phyloP scores from a whole-genome alignment of 2,888 invertebrate species.

The Drosophila melanocephala region DNA sequence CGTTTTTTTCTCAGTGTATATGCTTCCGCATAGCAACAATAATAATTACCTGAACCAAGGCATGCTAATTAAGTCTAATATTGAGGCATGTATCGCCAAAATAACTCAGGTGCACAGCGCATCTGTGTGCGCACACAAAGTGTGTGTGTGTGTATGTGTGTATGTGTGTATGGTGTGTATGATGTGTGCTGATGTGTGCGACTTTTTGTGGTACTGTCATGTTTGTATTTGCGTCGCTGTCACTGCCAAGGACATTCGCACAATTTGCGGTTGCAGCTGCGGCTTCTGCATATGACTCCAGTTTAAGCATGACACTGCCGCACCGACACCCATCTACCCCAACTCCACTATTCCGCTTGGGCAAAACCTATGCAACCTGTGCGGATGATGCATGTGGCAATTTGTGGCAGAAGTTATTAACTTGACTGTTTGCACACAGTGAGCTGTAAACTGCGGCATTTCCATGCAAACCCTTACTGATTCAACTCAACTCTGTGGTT shows the following conservation, averaged over 20 bases:
- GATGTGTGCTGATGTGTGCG: slow-evolving; percentile 3
- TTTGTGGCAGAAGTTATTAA: slow-evolving; percentile 69
- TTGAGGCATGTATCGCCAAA: slow-evolving; percentile 21
- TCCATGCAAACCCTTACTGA: slow-evolving; percentile 1
- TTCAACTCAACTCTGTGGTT: not conserved
- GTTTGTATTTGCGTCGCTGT: slow-evolving; percentile 40
- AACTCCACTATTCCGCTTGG: not conserved
- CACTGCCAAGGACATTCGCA: slow-evolving; percentile 72
- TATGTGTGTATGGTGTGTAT: not conserved
- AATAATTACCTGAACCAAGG: slow-evolving; percentile 19
- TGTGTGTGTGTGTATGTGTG: not conserved
- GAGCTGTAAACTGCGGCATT: slow-evolving; percentile 15
- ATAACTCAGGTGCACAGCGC: slow-evolving; percentile 2
- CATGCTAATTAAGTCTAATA: slow-evolving; percentile 65
- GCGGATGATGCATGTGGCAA: slow-evolving; percentile 42
- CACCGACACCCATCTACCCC: too few species aligned
- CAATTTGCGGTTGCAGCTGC: slow-evolving; percentile 52
- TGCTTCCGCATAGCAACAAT: slow-evolving; percentile 8
- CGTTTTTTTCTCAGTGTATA: not conserved
- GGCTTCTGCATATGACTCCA: slow-evolving; percentile 60
- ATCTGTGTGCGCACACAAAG: not conserved
- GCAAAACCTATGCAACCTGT: not conserved
- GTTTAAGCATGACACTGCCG: not conserved
- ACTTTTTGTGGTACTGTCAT: slow-evolving; percentile 9
- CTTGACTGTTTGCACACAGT: slow-evolving; percentile 28